Percentiles rank a stretch among this genome's conserved stretches.
Conservation (phyloP, 2,797 vertebrate species). For the Mus caroli region DNA sequence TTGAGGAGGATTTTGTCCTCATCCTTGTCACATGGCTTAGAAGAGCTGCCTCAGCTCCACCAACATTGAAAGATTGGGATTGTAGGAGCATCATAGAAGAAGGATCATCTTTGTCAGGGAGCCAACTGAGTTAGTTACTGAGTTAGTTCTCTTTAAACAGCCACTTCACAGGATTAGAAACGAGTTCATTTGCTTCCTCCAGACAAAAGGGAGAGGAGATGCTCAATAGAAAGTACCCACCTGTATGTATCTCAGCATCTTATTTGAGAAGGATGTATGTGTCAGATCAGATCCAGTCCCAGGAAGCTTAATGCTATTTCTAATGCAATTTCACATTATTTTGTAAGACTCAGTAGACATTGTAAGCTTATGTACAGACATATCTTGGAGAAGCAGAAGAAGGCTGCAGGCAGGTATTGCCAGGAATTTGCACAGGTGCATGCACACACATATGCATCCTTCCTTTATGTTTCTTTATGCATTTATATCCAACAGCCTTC, state of each 20-base stretch:
- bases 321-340: not conserved
- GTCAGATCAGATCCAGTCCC: not conserved
- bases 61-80: not conserved
- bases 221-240: not conserved
- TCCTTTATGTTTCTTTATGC: not conserved
- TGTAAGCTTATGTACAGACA: not conserved
- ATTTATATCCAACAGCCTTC: not conserved
- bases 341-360: not conserved
- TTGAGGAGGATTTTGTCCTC: not conserved
- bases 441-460: not conserved
- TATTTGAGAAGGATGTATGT: not conserved
- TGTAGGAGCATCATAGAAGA: not conserved
- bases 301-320: not conserved
- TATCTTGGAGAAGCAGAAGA: not conserved
- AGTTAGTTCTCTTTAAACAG: not conserved
- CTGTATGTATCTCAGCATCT: not conserved
- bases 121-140: not conserved
- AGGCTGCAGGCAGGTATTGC: not conserved
- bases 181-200: not conserved
- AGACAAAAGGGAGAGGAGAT: not conserved
- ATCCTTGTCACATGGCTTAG: not conserved
- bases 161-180: not conserved
- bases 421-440: too few species aligned
- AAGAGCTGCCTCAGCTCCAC: not conserved
- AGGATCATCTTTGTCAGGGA: accelerated